Evolutionary conservation across 2,797 vertebrate species (phyloP).

Genomic region (Sardinella longiceps): DNA sequence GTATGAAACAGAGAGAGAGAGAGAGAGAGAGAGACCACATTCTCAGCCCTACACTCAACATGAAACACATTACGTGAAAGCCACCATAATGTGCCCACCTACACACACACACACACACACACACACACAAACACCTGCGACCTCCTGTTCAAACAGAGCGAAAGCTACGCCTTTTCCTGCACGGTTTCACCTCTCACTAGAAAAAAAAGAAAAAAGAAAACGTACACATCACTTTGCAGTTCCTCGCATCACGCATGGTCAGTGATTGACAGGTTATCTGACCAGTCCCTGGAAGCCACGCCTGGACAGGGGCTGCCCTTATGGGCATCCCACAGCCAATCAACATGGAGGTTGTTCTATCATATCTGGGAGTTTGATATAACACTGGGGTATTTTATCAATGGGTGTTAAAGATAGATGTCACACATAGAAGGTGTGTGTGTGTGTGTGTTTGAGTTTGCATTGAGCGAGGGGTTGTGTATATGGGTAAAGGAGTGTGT

Average conservation of each 20-base stretch:
- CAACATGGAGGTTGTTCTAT: not conserved
- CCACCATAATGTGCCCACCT: conserved; percentile 10
- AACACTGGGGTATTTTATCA: not conserved
- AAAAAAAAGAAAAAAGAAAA: not conserved
- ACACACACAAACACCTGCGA: conserved; percentile 2
- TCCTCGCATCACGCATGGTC: not conserved
- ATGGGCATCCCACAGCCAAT: not conserved
- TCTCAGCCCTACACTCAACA: not conserved
- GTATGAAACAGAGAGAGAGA: too few relatives aligned
- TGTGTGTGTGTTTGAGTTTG: not conserved
- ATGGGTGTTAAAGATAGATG: not conserved
- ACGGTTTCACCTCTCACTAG: not conserved
- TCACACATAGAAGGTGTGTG: not conserved
- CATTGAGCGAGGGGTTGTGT: too few relatives aligned
- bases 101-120: not conserved
- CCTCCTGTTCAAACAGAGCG: not conserved
- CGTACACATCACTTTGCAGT: not conserved
- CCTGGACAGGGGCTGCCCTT: not conserved
- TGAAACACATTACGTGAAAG: conserved; percentile 6
- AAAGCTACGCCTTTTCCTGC: not conserved
- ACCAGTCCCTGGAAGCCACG: not conserved
- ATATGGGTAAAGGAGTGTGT: not conserved
- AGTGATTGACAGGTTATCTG: not conserved
- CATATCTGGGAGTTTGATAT: not conserved
- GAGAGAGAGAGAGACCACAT: not conserved